phyloP scores from a whole-genome alignment of 2,113 vertebrate species.

The Alligator sinensis region DNA sequence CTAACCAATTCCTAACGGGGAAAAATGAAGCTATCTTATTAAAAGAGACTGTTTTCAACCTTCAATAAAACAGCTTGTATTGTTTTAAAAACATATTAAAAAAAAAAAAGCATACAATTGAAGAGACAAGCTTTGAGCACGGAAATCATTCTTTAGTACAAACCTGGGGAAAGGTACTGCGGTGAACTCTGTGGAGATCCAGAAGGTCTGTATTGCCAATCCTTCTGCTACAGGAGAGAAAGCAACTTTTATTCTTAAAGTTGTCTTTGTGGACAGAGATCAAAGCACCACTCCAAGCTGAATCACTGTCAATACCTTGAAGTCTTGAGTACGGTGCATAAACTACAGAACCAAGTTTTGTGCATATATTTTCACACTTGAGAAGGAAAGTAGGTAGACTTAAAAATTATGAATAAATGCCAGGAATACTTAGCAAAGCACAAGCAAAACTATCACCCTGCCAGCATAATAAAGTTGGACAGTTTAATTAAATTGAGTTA shows the following conservation, averaged over 20 bases:
- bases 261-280: conserved; percentile 40
- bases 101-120: conserved; percentile 54
- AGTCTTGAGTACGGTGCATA: background rate
- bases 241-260: background rate
- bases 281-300: background rate
- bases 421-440: background rate
- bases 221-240: conserved; percentile 62
- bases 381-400: background rate
- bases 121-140: conserved; percentile 67
- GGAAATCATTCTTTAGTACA: conserved; percentile 70
- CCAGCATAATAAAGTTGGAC: background rate
- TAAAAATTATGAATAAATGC: background rate
- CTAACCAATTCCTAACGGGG: conserved; percentile 44
- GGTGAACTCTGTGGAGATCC: conserved; percentile 64
- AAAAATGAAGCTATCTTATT: conserved; percentile 50
- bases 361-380: background rate
- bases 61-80: conserved; percentile 63
- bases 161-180: conserved; percentile 69
- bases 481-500: background rate
- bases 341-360: background rate
- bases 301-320: background rate
- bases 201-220: conserved; percentile 64
- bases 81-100: conserved; percentile 73
- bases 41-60: conserved; percentile 55
- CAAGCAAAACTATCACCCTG: background rate